Evolutionary conservation across 2,113 vertebrate genomes (phyloP), one percentile per base, ranked within the genome.

Genomic region (Oryzias javanicus): DNA sequence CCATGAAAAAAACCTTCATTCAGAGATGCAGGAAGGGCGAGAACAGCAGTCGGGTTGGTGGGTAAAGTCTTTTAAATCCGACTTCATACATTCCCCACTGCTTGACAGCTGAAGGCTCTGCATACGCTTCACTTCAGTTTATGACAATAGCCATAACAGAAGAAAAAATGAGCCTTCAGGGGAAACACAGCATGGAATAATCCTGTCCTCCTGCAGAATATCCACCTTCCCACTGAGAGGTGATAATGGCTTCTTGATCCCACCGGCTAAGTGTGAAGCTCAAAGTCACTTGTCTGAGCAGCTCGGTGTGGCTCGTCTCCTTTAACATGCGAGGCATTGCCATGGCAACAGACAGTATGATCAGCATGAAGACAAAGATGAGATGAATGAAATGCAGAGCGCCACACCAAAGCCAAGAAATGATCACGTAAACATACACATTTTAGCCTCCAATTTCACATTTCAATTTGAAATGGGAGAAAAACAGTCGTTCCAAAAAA

Each of bases 171-270:
- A 56, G 41, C 20, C 40, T 14, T 4, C 13, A 1, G 1, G 7
- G 24, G 17, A 20, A 47, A 50, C 1, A 20, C 45, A 19, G 63
- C 7, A 7, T 41, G 49, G 55, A 68, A 35, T 44, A 16, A 64
- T 52, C 27, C 16, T 46, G 6, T 49, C 24, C 51, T 4, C 67
- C 14, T 35, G 14, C 1, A 16, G 50, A 48, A 44, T 4, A 58
- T 10, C 40, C 49, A 44, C 15, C 50, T 47, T 55, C 75, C 49
- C n/a, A 13, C 47, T 45, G 53, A 40, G 65, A 77, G 53, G 68
- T 59, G 75, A 86, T 76, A 78, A 81, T 78, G 64, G 75, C 57
- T 85, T 78, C 68, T 76, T 59, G 57, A 70, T 71, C 54, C 60
- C 62, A 18, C 47, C 35, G n/a, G 25, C 27, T 62, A 70, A 55